These are phyloP conservation scores for Darevskia mixta DNA, from an alignment of 2,797 vertebrate species.

Conservation along the genomic window DNA sequence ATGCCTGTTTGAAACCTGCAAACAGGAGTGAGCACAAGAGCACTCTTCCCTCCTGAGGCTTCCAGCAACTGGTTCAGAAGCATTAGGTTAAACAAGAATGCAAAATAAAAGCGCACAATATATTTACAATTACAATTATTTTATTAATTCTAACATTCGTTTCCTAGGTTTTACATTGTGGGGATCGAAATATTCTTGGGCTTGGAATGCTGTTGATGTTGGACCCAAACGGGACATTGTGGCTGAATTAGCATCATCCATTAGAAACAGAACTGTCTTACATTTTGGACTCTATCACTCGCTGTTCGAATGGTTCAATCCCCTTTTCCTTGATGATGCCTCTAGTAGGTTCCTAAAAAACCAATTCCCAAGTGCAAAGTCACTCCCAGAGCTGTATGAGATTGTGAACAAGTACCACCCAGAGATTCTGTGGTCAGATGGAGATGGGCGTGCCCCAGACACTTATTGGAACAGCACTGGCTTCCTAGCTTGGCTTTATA, in stretches of 20 bases:
- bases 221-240: conserved; percentile 91
- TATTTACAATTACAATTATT: neutral
- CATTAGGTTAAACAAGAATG: neutral
- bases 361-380: conserved; percentile 86
- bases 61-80: no score
- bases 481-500: conserved; percentile 97
- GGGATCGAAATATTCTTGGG: conserved; percentile 93
- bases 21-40: no score
- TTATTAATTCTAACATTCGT: neutral
- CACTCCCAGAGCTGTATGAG: conserved; percentile 92
- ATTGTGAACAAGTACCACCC: conserved; percentile 88
- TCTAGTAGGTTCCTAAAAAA: conserved; percentile 81
- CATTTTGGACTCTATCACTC: conserved; percentile 95
- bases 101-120: neutral
- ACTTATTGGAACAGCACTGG: conserved; percentile 96
- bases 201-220: conserved; percentile 92
- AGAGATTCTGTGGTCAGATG: conserved; percentile 95
- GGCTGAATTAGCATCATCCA: conserved; percentile 83
- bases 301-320: conserved; percentile 97
- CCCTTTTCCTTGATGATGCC: conserved; percentile 85
- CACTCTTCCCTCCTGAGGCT: no score
- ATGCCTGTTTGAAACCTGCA: no score
- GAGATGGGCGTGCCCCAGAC: conserved; percentile 88
- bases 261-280: conserved; percentile 83
- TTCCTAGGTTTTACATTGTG: conserved; percentile 92